Conservation (phyloP, 2,113 vertebrate genomes). For the Macquaria ambigua region DNA sequence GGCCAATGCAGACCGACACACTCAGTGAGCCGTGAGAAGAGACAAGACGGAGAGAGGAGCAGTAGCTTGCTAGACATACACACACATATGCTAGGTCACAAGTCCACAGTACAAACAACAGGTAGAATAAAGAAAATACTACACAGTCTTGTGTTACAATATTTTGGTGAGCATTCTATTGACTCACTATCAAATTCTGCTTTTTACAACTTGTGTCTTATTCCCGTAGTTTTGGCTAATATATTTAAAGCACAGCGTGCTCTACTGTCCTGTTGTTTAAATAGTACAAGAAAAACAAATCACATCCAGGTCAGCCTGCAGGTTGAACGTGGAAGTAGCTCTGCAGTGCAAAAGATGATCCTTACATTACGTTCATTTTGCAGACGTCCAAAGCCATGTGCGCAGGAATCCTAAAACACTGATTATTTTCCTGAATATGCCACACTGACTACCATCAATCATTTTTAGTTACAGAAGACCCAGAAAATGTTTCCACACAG, state of each 20-base stretch:
- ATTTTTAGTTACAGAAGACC: constrained; percentile 47
- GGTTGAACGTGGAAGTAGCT: constrained; percentile 22
- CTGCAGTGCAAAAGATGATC: background rate
- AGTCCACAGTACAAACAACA: constrained; percentile 65
- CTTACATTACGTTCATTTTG: constrained; percentile 22
- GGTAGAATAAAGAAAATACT: constrained; percentile 43
- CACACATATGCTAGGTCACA: constrained; percentile 56
- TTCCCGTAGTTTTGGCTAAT: background rate
- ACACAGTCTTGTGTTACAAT: background rate
- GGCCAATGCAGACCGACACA: constrained; percentile 81
- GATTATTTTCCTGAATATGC: constrained; percentile 26
- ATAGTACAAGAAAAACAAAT: constrained; percentile 15
- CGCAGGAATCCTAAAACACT: constrained; percentile 20
- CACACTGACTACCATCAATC: constrained; percentile 22
- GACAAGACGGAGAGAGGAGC: constrained; percentile 70
- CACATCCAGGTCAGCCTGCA: constrained; percentile 7
- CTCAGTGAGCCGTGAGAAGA: constrained; percentile 80
- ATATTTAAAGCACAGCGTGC: constrained; percentile 5
- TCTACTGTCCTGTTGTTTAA: background rate
- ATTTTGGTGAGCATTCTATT: constrained; percentile 5
- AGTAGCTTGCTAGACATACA: constrained; percentile 63
- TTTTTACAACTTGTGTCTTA: background rate
- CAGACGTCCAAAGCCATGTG: background rate
- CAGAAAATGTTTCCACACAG: constrained; percentile 39
- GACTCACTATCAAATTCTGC: constrained; percentile 1